These are phyloP conservation scores for Diabrotica virgifera DNA, from an alignment of 1,140 invertebrate genomes.

Conservation along the genomic window DNA sequence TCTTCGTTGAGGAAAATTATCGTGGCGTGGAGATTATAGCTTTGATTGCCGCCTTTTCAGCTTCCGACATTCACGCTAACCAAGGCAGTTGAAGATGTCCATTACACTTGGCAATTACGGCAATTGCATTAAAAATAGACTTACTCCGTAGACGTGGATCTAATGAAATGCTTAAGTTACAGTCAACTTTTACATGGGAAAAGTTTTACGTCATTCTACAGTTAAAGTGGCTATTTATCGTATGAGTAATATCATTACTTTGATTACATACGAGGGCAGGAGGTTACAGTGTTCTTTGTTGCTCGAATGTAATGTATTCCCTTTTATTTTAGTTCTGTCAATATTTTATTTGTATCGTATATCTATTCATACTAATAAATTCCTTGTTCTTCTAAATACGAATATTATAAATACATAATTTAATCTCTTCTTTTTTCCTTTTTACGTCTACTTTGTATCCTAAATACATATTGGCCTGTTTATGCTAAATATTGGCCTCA, in stretches of 20 bases:
- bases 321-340: no score
- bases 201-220: constrained; percentile 14
- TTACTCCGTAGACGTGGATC: constrained; percentile 23
- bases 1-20: constrained; percentile 26
- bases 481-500: no score
- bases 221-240: constrained; percentile 17
- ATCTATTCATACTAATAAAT: no score
- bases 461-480: no score
- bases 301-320: no score
- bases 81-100: constrained; percentile 36
- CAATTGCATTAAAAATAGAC: constrained; percentile 36
- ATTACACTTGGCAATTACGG: constrained; percentile 38
- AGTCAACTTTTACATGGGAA: constrained; percentile 18
- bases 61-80: constrained; percentile 39
- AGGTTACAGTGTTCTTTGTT: background rate
- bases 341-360: no score
- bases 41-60: constrained; percentile 39
- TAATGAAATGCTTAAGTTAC: constrained; percentile 28
- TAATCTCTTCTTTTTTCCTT: no score
- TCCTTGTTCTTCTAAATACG: no score
- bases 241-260: constrained; percentile 15
- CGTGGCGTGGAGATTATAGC: constrained; percentile 27
- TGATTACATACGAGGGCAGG: constrained; percentile 12
- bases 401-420: no score
- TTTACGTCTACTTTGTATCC: no score